These are phyloP conservation scores for Botia kubotai DNA, from an alignment of 2,797 vertebrate genomes.

Conservation along the genomic window DNA sequence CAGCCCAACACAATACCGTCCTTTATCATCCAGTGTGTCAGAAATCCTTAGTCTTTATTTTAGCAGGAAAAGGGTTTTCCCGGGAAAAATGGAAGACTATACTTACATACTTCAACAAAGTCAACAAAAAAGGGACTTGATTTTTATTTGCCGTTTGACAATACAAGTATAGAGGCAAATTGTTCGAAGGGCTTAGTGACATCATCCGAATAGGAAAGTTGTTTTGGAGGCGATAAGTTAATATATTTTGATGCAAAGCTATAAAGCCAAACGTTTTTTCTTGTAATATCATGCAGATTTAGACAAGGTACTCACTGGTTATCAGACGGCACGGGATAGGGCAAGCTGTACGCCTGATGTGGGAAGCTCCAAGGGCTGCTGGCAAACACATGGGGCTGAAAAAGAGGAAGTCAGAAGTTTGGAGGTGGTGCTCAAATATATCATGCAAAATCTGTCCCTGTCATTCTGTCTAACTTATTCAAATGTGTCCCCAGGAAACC, in stretches of 20 bases:
- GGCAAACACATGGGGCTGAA: conserved; percentile 74
- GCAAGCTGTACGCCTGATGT: conserved; percentile 74
- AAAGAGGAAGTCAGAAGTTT: conserved; percentile 28
- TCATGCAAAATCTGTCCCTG: background rate
- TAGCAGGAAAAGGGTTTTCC: background rate
- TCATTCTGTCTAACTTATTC: background rate
- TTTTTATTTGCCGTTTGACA: too few species aligned
- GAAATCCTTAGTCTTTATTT: background rate
- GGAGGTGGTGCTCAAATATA: background rate
- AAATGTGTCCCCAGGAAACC: background rate
- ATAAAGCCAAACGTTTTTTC: background rate
- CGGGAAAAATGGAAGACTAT: background rate
- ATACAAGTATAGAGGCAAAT: too few species aligned
- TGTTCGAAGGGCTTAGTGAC: too few species aligned
- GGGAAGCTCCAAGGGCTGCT: conserved; percentile 75
- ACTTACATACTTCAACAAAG: background rate
- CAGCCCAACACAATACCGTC: background rate
- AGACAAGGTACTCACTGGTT: conserved; percentile 78
- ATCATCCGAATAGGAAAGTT: too few species aligned
- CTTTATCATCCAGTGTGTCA: background rate
- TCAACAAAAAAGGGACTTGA: too few species aligned
- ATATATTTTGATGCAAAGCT: background rate
- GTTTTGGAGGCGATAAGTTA: too few species aligned
- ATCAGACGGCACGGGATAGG: conserved; percentile 78
- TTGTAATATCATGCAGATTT: too few species aligned